These are phyloP conservation scores for Harpegnathos saltator DNA, from an alignment of 1,140 invertebrate species.

Conservation along the genomic window DNA sequence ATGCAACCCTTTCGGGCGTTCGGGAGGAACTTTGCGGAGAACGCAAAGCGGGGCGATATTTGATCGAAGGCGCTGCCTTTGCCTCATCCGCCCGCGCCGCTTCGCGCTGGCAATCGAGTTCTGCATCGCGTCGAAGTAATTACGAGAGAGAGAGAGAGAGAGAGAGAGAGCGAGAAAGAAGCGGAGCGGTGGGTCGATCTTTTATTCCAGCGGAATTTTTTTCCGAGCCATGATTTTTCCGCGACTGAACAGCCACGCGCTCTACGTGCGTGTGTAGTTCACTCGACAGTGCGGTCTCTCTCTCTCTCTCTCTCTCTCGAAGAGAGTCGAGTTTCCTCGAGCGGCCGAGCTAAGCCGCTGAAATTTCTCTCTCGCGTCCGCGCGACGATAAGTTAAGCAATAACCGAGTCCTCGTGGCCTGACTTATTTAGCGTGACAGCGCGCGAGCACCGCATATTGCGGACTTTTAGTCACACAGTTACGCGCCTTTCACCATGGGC, in stretches of 20 bases:
- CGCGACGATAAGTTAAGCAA: constrained; percentile 42
- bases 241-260: not conserved
- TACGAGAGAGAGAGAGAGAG: not conserved
- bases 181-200: not conserved
- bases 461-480: constrained; percentile 57
- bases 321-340: constrained; percentile 16
- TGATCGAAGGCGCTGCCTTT: no score
- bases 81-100: not conserved
- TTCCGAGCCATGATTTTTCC: not conserved
- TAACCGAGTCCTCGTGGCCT: constrained; percentile 52
- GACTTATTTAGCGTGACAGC: constrained; percentile 60
- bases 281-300: not conserved
- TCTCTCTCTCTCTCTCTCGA: no score
- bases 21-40: not conserved
- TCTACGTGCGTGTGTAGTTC: not conserved
- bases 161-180: not conserved
- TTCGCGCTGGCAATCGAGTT: constrained; percentile 7
- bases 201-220: constrained; percentile 10
- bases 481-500: constrained; percentile 65
- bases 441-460: constrained; percentile 7
- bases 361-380: constrained; percentile 42
- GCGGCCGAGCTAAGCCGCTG: not conserved
- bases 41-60: no score
- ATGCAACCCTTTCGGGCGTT: constrained; percentile 12
- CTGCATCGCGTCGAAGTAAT: constrained; percentile 13